Conservation (phyloP, 2,113 vertebrate species). For the Lagenorhynchus albirostris region DNA sequence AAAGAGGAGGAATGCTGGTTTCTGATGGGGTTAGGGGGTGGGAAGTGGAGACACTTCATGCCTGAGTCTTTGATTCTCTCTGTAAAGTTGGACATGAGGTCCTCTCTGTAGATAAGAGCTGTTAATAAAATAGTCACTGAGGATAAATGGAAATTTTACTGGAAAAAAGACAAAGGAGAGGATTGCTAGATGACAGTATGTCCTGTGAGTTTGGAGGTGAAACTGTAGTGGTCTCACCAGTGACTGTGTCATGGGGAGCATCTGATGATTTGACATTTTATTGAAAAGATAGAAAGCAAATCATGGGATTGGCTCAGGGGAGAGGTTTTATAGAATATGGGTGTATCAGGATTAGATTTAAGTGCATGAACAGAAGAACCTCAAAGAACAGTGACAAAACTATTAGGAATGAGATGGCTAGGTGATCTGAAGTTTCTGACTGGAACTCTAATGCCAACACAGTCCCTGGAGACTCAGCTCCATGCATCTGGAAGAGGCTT, state of each 20-base stretch:
- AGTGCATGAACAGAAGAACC: not conserved
- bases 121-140: not conserved
- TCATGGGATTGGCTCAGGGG: not conserved
- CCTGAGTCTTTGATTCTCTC: not conserved
- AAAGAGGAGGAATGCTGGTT: not conserved
- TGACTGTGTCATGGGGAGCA: not conserved
- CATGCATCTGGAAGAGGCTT: not conserved
- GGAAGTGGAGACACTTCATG: not conserved
- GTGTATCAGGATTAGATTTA: not conserved
- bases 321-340: not conserved
- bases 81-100: not conserved
- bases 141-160: not conserved
- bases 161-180: not conserved
- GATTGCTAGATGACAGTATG: not conserved
- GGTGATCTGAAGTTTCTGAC: not conserved
- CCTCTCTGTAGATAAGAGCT: not conserved
- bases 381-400: not conserved
- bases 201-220: not conserved
- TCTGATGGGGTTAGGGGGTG: fast-evolving
- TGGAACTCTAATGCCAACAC: not conserved
- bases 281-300: not conserved
- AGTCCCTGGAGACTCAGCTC: not conserved
- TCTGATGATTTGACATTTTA: not conserved
- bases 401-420: not conserved
- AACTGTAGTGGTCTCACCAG: not conserved